These are phyloP conservation scores for Heliconius hermathena DNA, from an alignment of 1,140 invertebrate genomes.

Conservation along the genomic window DNA sequence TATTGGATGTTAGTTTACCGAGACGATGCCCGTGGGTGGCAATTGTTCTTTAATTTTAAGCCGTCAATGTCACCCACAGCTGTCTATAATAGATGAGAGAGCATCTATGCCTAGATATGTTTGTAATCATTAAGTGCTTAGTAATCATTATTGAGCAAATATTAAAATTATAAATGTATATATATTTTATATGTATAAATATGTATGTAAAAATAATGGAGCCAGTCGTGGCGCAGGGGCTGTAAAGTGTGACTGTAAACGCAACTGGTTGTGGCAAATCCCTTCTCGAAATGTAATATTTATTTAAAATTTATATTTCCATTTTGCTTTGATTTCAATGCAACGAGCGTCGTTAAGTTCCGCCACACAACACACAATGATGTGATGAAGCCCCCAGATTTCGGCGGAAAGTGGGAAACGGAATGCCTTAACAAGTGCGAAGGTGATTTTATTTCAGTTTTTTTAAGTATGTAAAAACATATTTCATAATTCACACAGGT, in stretches of 20 bases:
- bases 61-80: slow-evolving; percentile 20
- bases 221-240: too few relatives aligned
- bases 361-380: too few relatives aligned
- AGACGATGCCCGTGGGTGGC: slow-evolving; percentile 10
- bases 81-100: neutral
- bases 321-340: too few relatives aligned
- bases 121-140: neutral
- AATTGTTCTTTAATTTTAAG: slow-evolving; percentile 28
- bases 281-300: too few relatives aligned
- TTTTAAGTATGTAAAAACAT: neutral
- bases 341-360: too few relatives aligned
- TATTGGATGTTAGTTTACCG: slow-evolving; percentile 21
- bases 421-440: too few relatives aligned
- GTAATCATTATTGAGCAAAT: neutral
- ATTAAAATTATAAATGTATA: neutral
- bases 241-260: too few relatives aligned
- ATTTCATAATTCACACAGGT: slow-evolving; percentile 17
- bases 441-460: too few relatives aligned
- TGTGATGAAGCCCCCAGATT: too few relatives aligned
- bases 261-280: too few relatives aligned
- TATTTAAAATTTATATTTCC: too few relatives aligned
- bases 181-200: neutral
- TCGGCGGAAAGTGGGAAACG: too few relatives aligned
- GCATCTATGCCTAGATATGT: neutral
- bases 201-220: neutral